A percentile compares a stretch with the other conserved stretches of the same genome.
Conservation (phyloP, 2,888 invertebrate genomes). For the Drosophila lacicola region DNA sequence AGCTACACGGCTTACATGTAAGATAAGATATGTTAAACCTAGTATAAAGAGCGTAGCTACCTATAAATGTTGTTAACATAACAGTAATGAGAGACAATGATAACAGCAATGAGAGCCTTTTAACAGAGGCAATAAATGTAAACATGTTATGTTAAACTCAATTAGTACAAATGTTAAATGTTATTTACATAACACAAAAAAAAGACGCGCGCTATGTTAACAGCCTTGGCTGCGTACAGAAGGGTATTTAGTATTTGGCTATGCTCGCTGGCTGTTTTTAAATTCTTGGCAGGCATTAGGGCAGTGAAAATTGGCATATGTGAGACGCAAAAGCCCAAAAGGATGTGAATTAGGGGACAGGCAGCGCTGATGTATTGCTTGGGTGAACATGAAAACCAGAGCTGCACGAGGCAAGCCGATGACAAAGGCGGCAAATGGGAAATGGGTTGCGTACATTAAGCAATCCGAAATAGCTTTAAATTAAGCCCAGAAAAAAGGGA, state of each 20-base stretch:
- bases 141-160: too few species aligned
- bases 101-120: background rate
- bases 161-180: background rate
- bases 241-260: conserved; percentile 12
- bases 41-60: too few species aligned
- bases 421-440: conserved; percentile 10
- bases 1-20: too few species aligned
- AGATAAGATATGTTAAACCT: background rate
- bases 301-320: conserved; percentile 34
- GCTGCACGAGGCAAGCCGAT: background rate
- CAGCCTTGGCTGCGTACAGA: background rate
- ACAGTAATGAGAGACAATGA: background rate
- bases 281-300: too few species aligned
- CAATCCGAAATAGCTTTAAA: conserved; percentile 19
- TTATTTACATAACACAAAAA: background rate
- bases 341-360: background rate
- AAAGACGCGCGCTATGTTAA: background rate
- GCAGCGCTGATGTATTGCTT: conserved; percentile 14
- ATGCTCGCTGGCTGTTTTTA: background rate
- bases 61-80: background rate
- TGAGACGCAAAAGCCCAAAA: background rate
- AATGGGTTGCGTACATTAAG: conserved; percentile 10
- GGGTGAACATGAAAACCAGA: conserved; percentile 20
- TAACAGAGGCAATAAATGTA: background rate
- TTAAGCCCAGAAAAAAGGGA: background rate